These are phyloP conservation scores for Indri indri DNA, from an alignment of 2,113 vertebrate genomes.

Conservation along the genomic window DNA sequence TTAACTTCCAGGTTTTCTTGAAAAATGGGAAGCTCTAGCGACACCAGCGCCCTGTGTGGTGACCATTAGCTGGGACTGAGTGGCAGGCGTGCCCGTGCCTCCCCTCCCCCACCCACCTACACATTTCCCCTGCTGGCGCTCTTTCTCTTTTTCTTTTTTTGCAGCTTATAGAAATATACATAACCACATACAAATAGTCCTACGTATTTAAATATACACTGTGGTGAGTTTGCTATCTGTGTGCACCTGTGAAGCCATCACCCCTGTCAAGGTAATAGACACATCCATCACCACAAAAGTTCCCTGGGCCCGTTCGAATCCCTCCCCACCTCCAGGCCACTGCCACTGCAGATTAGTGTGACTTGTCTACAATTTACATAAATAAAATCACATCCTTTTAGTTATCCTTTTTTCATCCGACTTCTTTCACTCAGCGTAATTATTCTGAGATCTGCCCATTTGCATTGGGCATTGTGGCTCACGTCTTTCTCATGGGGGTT, in stretches of 20 bases:
- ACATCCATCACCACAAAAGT: background rate
- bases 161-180: background rate
- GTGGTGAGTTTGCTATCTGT: background rate
- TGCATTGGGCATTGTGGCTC: background rate
- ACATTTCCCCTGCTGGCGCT: background rate
- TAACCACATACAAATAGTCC: background rate
- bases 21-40: background rate
- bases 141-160: background rate
- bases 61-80: background rate
- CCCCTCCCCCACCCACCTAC: background rate
- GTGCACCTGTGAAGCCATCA: background rate
- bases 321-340: background rate
- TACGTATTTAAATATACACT: background rate
- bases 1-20: background rate
- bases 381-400: background rate
- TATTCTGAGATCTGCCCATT: background rate
- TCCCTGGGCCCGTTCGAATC: background rate
- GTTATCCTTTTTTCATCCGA: background rate
- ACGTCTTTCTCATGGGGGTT: background rate
- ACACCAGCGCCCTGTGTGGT: rapidly evolving
- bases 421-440: background rate
- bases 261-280: too few species aligned
- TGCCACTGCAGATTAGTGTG: background rate
- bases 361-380: background rate
- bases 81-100: rapidly evolving